These are phyloP conservation scores for Amblyopsis hoosieri DNA, from an alignment of 2,797 vertebrate genomes.

Conservation along the genomic window DNA sequence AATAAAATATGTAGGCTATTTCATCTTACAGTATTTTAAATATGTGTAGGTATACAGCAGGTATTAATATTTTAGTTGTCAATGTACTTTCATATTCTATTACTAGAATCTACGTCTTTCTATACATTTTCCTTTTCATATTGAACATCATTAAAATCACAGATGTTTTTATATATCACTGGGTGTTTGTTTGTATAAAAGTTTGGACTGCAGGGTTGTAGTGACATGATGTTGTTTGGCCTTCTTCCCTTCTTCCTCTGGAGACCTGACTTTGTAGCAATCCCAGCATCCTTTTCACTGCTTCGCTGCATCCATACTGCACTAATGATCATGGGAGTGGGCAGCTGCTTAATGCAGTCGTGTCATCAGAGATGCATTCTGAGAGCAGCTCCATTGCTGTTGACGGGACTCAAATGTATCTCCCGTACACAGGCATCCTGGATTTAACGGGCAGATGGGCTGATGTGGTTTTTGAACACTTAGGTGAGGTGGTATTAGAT, in stretches of 20 bases:
- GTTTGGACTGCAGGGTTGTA: slow-evolving; percentile 53
- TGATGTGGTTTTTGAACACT: slow-evolving; percentile 60
- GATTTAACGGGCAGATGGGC: slow-evolving; percentile 44
- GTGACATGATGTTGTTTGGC: slow-evolving; percentile 74
- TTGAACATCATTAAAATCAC: too few relatives aligned
- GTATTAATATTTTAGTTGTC: too few relatives aligned
- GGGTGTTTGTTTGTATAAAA: slow-evolving; percentile 55
- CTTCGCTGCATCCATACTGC: slow-evolving; percentile 73
- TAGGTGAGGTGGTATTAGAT: slow-evolving; percentile 57
- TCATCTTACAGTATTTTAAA: too few relatives aligned
- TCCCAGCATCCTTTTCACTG: slow-evolving; percentile 67
- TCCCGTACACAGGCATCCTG: slow-evolving; percentile 23
- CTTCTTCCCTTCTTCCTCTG: slow-evolving; percentile 38
- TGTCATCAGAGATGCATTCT: slow-evolving; percentile 69
- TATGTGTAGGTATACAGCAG: too few relatives aligned
- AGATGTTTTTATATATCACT: background rate
- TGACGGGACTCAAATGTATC: slow-evolving; percentile 66
- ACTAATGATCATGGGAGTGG: slow-evolving; percentile 77
- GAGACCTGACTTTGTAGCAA: slow-evolving; percentile 69
- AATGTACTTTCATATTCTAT: too few relatives aligned
- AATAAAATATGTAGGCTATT: too few relatives aligned
- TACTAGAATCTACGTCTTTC: too few relatives aligned
- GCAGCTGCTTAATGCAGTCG: slow-evolving; percentile 75
- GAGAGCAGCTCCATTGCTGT: slow-evolving; percentile 68
- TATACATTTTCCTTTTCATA: background rate